A percentile compares a stretch with the other conserved stretches of the same genome.
Evolutionary conservation across 2,888 invertebrate genomes (phyloP).

Genomic region (Danaus chrysippus): DNA sequence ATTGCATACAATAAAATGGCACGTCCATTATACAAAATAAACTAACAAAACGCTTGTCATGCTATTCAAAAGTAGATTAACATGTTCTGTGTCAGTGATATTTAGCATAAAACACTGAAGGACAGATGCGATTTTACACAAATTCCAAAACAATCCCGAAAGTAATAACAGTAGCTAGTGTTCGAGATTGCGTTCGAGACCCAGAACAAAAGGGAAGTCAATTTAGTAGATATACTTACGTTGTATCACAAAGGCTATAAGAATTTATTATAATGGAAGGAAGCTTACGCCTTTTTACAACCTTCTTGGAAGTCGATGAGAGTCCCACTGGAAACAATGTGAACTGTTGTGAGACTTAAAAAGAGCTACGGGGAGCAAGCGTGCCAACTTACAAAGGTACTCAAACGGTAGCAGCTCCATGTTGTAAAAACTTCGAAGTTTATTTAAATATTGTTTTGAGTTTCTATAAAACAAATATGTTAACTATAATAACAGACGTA

Average conservation of each 20-base stretch:
- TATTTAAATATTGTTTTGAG: constrained; percentile 37
- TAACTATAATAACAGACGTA: background rate
- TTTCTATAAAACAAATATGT: background rate
- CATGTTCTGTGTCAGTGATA: background rate
- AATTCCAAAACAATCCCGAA: constrained; percentile 13
- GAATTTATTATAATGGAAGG: constrained; percentile 49
- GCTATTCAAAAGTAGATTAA: constrained; percentile 1
- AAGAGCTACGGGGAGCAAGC: constrained; percentile 36
- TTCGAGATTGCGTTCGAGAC: constrained; percentile 20
- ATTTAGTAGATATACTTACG: constrained; percentile 41
- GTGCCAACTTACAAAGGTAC: constrained; percentile 37
- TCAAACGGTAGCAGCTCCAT: constrained; percentile 49
- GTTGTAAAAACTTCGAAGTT: constrained; percentile 33
- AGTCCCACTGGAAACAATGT: constrained; percentile 40
- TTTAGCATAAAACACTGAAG: background rate
- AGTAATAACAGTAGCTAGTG: constrained; percentile 22
- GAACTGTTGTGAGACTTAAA: constrained; percentile 34
- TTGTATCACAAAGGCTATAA: constrained; percentile 49
- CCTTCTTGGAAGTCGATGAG: constrained; percentile 48
- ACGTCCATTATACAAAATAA: constrained; percentile 17
- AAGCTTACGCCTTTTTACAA: constrained; percentile 43
- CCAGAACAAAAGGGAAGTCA: constrained; percentile 32
- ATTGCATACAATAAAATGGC: background rate
- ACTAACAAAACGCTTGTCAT: constrained; percentile 8
- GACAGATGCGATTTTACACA: constrained; percentile 13